A percentile compares a stretch with the other conserved stretches of the same genome.
Conservation (phyloP, 2,113 vertebrate genomes). For the Sterrhoptilus dennistouni region DNA sequence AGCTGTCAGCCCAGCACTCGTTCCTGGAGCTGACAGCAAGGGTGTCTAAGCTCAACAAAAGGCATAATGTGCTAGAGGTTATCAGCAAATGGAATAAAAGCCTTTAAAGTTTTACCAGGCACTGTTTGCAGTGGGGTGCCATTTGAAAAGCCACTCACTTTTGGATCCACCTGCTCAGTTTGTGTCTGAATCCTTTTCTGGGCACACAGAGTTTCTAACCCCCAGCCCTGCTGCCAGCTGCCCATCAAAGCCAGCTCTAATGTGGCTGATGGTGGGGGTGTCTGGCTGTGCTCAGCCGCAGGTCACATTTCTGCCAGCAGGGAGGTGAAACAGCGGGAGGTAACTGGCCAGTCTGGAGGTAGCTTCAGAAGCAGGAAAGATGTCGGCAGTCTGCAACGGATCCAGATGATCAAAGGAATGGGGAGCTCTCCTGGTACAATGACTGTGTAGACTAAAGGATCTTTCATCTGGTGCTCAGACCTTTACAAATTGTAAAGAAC, state of each 20-base stretch:
- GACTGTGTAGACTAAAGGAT: neutral
- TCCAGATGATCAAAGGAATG: neutral
- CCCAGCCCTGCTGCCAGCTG: neutral
- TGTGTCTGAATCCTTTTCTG: neutral
- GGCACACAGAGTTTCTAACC: neutral
- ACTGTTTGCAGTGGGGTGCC: neutral
- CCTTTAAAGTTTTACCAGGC: neutral
- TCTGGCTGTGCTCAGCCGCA: neutral
- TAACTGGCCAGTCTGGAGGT: neutral
- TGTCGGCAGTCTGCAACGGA: accelerated
- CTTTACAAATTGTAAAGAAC: neutral
- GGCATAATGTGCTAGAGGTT: slow-evolving; percentile 19
- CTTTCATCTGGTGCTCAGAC: neutral
- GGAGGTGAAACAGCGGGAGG: neutral
- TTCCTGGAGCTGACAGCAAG: slow-evolving; percentile 33
- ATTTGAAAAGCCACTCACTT: slow-evolving; percentile 24
- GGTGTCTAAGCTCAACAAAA: slow-evolving; percentile 16
- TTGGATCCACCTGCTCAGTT: slow-evolving; percentile 7
- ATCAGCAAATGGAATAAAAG: slow-evolving; percentile 23
- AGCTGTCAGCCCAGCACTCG: slow-evolving; percentile 3
- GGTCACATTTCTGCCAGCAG: neutral
- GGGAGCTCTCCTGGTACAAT: neutral
- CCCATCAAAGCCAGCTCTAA: neutral
- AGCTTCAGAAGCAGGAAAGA: neutral
- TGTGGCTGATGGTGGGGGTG: neutral